phyloP scores from a whole-genome alignment of 2,113 vertebrate species.

The Notothenia rossii region DNA sequence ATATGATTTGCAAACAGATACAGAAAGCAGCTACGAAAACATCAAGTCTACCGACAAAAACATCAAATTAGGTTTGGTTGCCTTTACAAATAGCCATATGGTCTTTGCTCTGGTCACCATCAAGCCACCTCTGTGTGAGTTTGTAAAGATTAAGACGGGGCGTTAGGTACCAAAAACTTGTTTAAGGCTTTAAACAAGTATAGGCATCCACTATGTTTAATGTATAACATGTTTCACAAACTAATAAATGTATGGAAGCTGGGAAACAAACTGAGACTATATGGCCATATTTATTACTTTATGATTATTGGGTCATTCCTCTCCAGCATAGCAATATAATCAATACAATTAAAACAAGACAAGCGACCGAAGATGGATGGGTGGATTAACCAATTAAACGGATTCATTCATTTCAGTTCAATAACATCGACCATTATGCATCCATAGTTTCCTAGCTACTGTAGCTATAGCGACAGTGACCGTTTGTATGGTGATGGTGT shows the following conservation, averaged over 20 bases:
- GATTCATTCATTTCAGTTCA: not conserved
- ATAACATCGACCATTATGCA: not conserved
- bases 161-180: too few relatives aligned
- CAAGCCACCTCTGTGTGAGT: too few relatives aligned
- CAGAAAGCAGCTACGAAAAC: too few relatives aligned
- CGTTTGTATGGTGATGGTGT: not conserved
- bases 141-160: too few relatives aligned
- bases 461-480: not conserved
- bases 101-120: too few relatives aligned
- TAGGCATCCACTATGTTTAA: not conserved
- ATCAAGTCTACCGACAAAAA: too few relatives aligned
- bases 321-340: not conserved
- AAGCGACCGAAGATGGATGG: not conserved
- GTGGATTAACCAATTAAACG: slow-evolving; percentile 1
- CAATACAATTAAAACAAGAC: not conserved
- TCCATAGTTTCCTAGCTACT: not conserved
- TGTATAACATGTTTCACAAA: not conserved
- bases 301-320: not conserved
- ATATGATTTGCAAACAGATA: too few relatives aligned
- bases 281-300: not conserved
- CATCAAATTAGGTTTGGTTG: too few relatives aligned
- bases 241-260: not conserved
- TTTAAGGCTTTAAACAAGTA: too few relatives aligned
- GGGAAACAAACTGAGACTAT: not conserved
- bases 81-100: too few relatives aligned